Base-by-base conservation (phyloP, 2,113 vertebrate species). In the Verasper variegatus region DNA sequence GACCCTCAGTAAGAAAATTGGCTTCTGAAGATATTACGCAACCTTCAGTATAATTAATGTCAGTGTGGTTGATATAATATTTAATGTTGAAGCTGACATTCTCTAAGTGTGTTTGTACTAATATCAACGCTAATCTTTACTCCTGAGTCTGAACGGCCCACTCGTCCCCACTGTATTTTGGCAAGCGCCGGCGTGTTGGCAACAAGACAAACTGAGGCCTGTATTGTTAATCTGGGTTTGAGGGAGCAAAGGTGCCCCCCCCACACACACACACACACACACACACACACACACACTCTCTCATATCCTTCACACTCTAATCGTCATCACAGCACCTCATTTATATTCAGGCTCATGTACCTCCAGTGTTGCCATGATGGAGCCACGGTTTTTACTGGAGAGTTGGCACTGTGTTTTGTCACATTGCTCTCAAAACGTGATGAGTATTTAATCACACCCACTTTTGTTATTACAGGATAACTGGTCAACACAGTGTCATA, bases 321-420 rank as follows among this genome's bases (percentile, higher is more conserved):
- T 78, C 62, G 52, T 67, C 37, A 68, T 49, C 71, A 60, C 74
- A 64, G 27, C 47, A 67, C 45, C 40, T 42, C 45, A 31, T 58
- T 67, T 63, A 20, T 57, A 47, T 59, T 71, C 60, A 71, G 64
- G 8, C 64, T 5, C 3, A 2, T 14, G 31, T 17, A 12, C 21
- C 55, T 31, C 21, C 45, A 42, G 23, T 71, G 58, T 57, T 56
- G 54, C 69, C 56, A 51, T 57, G 7, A 68, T 52, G 5, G 60
- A 72, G 49, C 81, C 57, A 5, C 59, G 66, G 49, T 67, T 42
- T 17, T 57, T 4, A 12, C 35, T 49, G 18, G 47, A 63, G 67
- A 76, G 75, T 58, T 76, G 68, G 62, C 71, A 47, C 56, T 63
- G 71, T 80, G 60, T 79, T 81, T 83, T 80, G 61, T 81, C 68